Evolutionary conservation across 2,797 vertebrate species (phyloP), one percentile per base, ranked within the genome.

Genomic region (Antrozous pallidus): DNA sequence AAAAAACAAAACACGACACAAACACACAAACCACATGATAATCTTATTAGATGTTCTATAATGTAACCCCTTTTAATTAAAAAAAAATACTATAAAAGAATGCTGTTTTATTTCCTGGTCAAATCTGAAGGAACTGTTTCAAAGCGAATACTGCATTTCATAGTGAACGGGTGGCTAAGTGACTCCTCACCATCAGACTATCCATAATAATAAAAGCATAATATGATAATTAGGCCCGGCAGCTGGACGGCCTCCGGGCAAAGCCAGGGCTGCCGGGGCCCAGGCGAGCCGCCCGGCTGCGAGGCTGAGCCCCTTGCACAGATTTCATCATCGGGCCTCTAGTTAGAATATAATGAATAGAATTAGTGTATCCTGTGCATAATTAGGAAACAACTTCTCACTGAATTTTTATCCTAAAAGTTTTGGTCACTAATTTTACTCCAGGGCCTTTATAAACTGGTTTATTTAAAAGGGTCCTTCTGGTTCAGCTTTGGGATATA

Each of bases 391-490:
- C 14, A 54, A 78, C 74, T 73, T 89, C 22, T 69, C 7, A 36
- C 28, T 94, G 28, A 54, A 78, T 78, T 92, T 92, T 88, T 92
- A 90, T 49, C 17, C 36, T 69, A 26, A 77, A 77, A 84, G 14
- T 36, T 36, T 86, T 79, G 11, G 63, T 90, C 28, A 49, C 10
- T 65, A 8, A 56, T 69, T 65, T 96, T 94, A 86, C 24, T 77
- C n/a, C 11, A 51, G 17, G 83, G 3, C 33, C 12, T 81, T 88
- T 70, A 81, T 61, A 75, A 88, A 58, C 16, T 67, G 16, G 1
- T 90, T 67, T 78, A 24, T 28, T 5, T 67, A 13, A 81, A 91
- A 40, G 28, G n/a, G 56, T 95, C 17, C 45, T 45, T 91, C 31
- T 45, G 1, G 8, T 63, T 69, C 28, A 75, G 2, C 63, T 84